Evolutionary conservation across 2,113 vertebrate species (phyloP).

Genomic region (Oncorhynchus masou): DNA sequence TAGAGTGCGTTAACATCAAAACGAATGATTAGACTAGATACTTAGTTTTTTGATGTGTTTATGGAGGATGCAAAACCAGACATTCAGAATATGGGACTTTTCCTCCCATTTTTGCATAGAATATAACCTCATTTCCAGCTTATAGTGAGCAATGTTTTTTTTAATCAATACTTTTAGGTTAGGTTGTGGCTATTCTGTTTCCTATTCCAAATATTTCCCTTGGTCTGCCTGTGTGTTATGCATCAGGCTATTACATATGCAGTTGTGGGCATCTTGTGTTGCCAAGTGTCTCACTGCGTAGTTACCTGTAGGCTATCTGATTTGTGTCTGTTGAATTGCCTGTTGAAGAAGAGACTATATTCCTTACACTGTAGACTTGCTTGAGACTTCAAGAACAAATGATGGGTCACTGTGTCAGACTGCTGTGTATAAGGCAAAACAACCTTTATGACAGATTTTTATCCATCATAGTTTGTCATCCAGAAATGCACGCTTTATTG

Average conservation of each 20-base stretch:
- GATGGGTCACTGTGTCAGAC: conserved; percentile 75
- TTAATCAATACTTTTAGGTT: too few species aligned
- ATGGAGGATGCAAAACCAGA: too few species aligned
- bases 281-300: conserved; percentile 41
- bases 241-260: not conserved
- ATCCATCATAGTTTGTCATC: not conserved
- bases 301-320: conserved; percentile 31
- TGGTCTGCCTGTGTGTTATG: too few species aligned
- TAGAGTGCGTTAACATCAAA: too few species aligned
- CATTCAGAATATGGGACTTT: too few species aligned
- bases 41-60: too few species aligned
- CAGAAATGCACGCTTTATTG: not conserved
- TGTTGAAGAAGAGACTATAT: conserved; percentile 43
- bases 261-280: conserved; percentile 20
- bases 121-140: too few species aligned
- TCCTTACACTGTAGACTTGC: conserved; percentile 57
- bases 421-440: conserved; percentile 48
- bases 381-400: conserved; percentile 59
- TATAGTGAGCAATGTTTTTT: too few species aligned
- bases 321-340: conserved; percentile 34
- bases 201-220: too few species aligned
- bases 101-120: too few species aligned
- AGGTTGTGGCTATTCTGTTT: too few species aligned
- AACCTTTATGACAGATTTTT: conserved; percentile 14
- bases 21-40: too few species aligned